Evolutionary conservation across 1,140 invertebrate species (phyloP).

Genomic region (Rhyzopertha dominica): DNA sequence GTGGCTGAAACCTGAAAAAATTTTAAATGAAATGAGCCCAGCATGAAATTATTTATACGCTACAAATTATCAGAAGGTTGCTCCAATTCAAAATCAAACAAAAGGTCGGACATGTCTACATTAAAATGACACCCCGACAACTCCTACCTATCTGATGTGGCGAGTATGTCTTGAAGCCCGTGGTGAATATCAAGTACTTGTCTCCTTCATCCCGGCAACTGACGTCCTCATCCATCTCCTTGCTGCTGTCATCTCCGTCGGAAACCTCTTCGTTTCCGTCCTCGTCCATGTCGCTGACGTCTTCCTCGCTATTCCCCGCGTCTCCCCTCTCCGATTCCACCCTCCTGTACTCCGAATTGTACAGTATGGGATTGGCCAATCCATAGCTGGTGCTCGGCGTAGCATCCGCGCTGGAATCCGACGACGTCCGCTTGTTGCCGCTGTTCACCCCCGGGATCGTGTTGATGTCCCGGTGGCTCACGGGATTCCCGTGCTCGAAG

Average conservation of each 20-base stretch:
- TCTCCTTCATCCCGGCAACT: constrained; percentile 44
- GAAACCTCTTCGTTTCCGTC: constrained; percentile 30
- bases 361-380: constrained; percentile 47
- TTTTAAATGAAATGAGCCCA: no score
- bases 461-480: constrained; percentile 50
- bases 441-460: constrained; percentile 17
- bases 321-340: constrained; percentile 48
- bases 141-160: constrained; percentile 78
- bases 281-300: constrained; percentile 20
- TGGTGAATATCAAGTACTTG: constrained; percentile 83
- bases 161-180: constrained; percentile 77
- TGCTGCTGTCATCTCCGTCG: constrained; percentile 45
- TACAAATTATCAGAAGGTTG: no score
- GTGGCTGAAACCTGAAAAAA: no score
- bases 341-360: constrained; percentile 54
- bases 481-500: constrained; percentile 50
- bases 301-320: constrained; percentile 38
- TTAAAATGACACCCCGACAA: no score
- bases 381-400: constrained; percentile 12
- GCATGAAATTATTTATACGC: no score
- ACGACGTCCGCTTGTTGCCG: constrained; percentile 17
- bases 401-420: constrained; percentile 11
- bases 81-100: no score
- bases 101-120: no score
- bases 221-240: constrained; percentile 24